Evolutionary conservation across 2,797 vertebrate species (phyloP).

Genomic region (Acipenser ruthenus): DNA sequence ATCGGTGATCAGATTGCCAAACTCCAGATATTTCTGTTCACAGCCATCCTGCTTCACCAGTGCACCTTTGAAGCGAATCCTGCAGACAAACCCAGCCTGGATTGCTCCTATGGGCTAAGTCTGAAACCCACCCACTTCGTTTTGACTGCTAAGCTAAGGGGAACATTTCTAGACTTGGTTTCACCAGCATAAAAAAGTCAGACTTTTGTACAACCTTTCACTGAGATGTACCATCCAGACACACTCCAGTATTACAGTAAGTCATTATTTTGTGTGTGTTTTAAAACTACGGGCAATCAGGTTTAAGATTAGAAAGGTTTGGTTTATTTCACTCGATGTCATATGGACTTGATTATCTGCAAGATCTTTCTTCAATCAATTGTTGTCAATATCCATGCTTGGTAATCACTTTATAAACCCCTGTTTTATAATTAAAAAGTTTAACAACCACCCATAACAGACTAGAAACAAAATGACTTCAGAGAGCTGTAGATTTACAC

Average conservation of each 20-base stretch:
- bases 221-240: not conserved
- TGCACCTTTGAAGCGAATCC: conserved; percentile 60
- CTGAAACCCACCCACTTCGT: conserved; percentile 61
- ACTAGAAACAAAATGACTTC: too few relatives aligned
- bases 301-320: too few relatives aligned
- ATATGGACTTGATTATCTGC: too few relatives aligned
- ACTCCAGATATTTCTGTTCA: conserved; percentile 65
- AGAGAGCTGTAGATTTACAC: too few relatives aligned
- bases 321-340: too few relatives aligned
- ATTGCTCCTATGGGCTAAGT: conserved; percentile 58
- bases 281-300: too few relatives aligned
- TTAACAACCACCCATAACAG: too few relatives aligned
- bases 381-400: too few relatives aligned
- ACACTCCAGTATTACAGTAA: not conserved
- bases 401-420: too few relatives aligned
- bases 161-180: conserved; percentile 2
- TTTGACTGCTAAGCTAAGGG: conserved; percentile 45
- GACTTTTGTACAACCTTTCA: not conserved
- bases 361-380: too few relatives aligned
- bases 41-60: conserved; percentile 63
- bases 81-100: conserved; percentile 43
- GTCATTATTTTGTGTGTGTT: too few relatives aligned
- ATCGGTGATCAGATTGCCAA: conserved; percentile 67
- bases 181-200: not conserved
- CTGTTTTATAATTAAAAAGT: too few relatives aligned